Evolutionary conservation across 2,888 invertebrate species (phyloP), one percentile per base, ranked within the genome.

Genomic region (Brachylomia viminalis): DNA sequence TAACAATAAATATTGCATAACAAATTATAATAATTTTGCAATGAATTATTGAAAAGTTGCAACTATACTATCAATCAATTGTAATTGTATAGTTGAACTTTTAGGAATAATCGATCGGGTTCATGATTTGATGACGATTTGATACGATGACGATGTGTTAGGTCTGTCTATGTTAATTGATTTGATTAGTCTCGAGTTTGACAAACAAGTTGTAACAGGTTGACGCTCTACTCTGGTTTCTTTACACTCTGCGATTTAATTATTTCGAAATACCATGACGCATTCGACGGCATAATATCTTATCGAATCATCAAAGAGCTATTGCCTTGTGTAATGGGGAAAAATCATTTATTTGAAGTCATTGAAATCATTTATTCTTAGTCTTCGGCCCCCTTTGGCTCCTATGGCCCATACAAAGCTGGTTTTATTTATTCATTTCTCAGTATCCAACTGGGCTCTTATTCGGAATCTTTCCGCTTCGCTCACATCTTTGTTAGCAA

Each of bases 1-100:
- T 83, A 89, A 91, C 86, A 93, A 93, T 91, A 93, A 93, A 92
- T 91, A 92, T 92, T 93, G 92, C 91, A 92, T 92, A 93, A 93
- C 86, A 80, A 90, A 91, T 81, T 91, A 91, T 91, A 92, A 92
- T 85, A 82, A 90, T 91, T 91, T 87, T 82, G 86, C 84, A 88
- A 87, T 85, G 68, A 80, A 83, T 80, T 79, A 85, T 80, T 85
- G 73, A 68, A 82, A 71, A 80, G 42, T 83, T 75, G 77, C 67
- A 58, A 71, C 70, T 77, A 67, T 83, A 83, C 79, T 75, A 64
- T 74, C 11, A 61, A 61, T 62, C 68, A 38, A 4, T 38, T 38
- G 33, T 72, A 72, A 75, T 75, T 49, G 30, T 33, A 38, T 59
- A 69, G 47, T 82, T 68, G 56, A 54, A 73, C 61, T 71, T 72